Percentiles rank a stretch among this genome's conserved stretches.
Evolutionary conservation across 2,888 invertebrate genomes (phyloP).

Genomic region (Glyphotaelius pellucidus): DNA sequence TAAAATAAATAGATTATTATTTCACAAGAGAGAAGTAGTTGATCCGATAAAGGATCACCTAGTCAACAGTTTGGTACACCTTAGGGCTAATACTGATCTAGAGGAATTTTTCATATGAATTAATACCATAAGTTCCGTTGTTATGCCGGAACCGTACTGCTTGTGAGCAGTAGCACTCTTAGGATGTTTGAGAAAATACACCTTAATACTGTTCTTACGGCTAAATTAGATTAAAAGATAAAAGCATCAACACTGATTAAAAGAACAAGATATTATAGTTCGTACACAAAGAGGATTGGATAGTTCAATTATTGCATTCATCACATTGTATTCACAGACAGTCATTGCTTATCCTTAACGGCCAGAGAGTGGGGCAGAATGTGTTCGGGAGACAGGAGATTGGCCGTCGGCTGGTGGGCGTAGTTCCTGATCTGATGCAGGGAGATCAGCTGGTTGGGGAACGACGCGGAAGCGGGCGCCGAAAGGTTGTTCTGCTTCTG

Average conservation of each 20-base stretch:
- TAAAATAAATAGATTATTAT: constrained; percentile 42
- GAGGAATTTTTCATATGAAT: constrained; percentile 54
- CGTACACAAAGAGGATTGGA: constrained; percentile 61
- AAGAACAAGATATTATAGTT: constrained; percentile 53
- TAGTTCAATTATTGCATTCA: constrained; percentile 64
- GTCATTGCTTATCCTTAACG: constrained; percentile 77
- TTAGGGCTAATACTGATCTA: constrained; percentile 54
- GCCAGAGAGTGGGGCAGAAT: constrained; percentile 78
- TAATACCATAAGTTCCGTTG: constrained; percentile 32
- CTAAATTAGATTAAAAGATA: constrained; percentile 41
- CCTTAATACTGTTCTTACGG: constrained; percentile 45
- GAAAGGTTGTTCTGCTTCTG: constrained; percentile 76
- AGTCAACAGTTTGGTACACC: constrained; percentile 44
- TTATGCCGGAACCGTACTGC: constrained; percentile 2
- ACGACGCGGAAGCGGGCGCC: constrained; percentile 80
- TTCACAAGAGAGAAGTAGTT: constrained; percentile 3
- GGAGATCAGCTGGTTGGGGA: constrained; percentile 96
- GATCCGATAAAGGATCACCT: neutral
- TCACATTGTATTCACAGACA: constrained; percentile 60
- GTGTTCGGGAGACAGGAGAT: constrained; percentile 84
- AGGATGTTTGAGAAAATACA: constrained; percentile 11
- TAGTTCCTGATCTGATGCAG: constrained; percentile 98
- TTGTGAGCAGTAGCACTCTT: neutral
- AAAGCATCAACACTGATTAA: constrained; percentile 42
- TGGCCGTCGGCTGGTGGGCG: constrained; percentile 91